Conservation (phyloP, 2,113 vertebrate species). For the Elaphurus davidianus region DNA sequence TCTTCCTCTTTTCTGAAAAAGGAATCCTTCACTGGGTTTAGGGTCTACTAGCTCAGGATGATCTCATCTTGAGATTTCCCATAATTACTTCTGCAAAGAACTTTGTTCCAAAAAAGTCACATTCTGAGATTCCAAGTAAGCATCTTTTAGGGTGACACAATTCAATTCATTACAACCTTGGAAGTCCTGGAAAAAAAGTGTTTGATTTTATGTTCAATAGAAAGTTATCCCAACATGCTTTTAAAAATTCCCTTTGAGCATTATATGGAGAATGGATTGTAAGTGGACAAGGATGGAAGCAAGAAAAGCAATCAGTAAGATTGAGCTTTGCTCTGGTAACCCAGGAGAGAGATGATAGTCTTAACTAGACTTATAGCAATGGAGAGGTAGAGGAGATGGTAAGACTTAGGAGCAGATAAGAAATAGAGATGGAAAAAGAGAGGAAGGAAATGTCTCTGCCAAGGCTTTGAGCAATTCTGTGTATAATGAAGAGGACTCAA, state of each 20-base stretch:
- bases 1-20: background rate
- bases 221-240: background rate
- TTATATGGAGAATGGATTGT: background rate
- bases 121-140: background rate
- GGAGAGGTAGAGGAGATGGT: background rate
- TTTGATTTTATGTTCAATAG: background rate
- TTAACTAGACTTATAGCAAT: background rate
- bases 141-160: background rate
- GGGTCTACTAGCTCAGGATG: background rate
- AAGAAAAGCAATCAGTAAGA: background rate
- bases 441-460: background rate
- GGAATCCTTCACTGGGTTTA: background rate
- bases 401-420: background rate
- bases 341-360: background rate
- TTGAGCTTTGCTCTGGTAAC: background rate
- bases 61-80: background rate
- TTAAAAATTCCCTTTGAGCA: background rate
- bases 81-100: background rate
- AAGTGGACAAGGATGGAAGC: background rate
- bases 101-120: background rate
- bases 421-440: background rate
- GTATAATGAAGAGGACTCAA: background rate
- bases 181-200: background rate
- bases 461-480: background rate
- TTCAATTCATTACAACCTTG: background rate